Percentiles rank a stretch among this genome's conserved stretches.
phyloP scores from a whole-genome alignment of 2,113 vertebrate genomes.

The Reinhardtius hippoglossoides region DNA sequence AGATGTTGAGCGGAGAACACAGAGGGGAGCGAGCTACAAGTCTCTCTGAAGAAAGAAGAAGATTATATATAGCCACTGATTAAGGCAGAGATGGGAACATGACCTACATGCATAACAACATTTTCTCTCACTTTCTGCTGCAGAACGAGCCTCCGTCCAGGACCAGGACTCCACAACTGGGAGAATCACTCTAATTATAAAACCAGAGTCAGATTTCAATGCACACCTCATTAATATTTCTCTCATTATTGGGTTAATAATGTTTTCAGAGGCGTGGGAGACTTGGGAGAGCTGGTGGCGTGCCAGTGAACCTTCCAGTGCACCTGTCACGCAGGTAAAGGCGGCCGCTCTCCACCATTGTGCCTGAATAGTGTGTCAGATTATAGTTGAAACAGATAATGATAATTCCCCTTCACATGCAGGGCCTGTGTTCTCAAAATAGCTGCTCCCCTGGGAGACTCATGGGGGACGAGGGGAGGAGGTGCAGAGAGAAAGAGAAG shows the following conservation, averaged over 20 bases:
- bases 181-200: conserved; percentile 81
- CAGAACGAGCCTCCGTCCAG: conserved; percentile 78
- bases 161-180: conserved; percentile 81
- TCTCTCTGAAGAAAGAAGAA: conserved; percentile 80
- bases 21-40: conserved; percentile 75
- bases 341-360: conserved; percentile 18
- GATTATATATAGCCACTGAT: conserved; percentile 88
- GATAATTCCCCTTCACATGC: conserved; percentile 60
- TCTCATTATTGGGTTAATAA: conserved; percentile 73
- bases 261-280: conserved; percentile 61
- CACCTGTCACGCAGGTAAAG: conserved; percentile 56
- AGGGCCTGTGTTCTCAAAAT: conserved; percentile 69
- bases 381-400: conserved; percentile 58
- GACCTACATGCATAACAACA: conserved; percentile 86
- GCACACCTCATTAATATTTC: conserved; percentile 77
- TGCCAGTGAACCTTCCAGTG: conserved; percentile 38
- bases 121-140: conserved; percentile 78
- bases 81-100: conserved; percentile 85
- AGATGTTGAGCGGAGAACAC: conserved; percentile 72
- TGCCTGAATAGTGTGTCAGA: conserved; percentile 43
- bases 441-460: conserved; percentile 60
- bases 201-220: conserved; percentile 75
- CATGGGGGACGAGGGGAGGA: conserved; percentile 41
- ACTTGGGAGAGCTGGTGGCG: conserved; percentile 32
- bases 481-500: conserved; percentile 10